These are phyloP conservation scores for Pipistrellus pipistrellus DNA, from an alignment of 2,797 vertebrate species.

Conservation along the genomic window DNA sequence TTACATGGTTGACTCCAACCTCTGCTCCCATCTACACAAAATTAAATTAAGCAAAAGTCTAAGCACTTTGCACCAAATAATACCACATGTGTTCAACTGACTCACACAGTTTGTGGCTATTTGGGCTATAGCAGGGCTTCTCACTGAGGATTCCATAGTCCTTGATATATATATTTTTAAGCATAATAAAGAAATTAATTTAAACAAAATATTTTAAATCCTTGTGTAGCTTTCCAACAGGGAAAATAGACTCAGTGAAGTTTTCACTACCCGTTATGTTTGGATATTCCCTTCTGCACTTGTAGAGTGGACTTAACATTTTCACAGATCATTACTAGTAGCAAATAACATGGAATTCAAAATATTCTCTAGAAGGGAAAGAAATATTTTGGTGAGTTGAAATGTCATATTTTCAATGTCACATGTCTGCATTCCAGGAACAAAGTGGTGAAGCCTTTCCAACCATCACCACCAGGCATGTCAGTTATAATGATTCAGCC, in stretches of 20 bases:
- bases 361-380: neutral
- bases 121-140: neutral
- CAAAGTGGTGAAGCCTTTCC: rapidly evolving
- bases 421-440: rapidly evolving
- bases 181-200: neutral
- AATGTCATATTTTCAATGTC: neutral
- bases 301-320: rapidly evolving
- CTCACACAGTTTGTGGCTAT: neutral
- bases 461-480: neutral
- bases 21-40: neutral
- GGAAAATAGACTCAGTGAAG: neutral
- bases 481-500: rapidly evolving
- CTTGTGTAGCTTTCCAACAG: neutral
- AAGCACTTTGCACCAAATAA: rapidly evolving
- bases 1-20: rapidly evolving
- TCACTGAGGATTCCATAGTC: rapidly evolving
- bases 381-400: neutral
- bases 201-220: neutral
- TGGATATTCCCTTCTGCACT: neutral
- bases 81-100: neutral
- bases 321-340: rapidly evolving
- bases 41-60: neutral
- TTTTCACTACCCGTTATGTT: neutral
- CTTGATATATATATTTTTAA: too few species aligned
- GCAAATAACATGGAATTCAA: neutral